Percentiles rank a stretch among this genome's conserved stretches.
Evolutionary conservation across 2,113 vertebrate genomes (phyloP).

Genomic region (Melanocharis versteri): DNA sequence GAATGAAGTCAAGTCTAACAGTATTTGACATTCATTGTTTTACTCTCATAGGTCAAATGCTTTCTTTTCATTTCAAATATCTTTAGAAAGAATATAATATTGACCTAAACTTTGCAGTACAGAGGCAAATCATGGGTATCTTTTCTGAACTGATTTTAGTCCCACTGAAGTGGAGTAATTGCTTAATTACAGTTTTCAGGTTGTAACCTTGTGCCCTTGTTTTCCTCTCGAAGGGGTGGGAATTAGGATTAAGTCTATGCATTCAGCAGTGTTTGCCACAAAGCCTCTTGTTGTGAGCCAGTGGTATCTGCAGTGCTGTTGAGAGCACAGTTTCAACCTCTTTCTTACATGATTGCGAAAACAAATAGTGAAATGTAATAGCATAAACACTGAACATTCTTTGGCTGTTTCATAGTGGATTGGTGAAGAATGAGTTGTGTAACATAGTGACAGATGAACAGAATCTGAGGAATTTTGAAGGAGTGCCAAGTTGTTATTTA

Average conservation of each 20-base stretch:
- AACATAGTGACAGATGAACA: background rate
- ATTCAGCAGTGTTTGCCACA: background rate
- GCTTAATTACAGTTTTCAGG: background rate
- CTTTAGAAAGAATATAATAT: background rate
- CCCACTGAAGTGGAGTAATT: background rate
- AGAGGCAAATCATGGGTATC: background rate
- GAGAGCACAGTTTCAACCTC: background rate
- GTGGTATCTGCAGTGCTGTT: background rate
- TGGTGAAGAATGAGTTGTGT: conserved; percentile 22
- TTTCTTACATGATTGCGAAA: background rate
- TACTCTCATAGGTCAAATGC: background rate
- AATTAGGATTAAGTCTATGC: background rate
- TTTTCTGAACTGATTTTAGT: background rate
- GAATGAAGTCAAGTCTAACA: background rate
- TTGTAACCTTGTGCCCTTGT: background rate
- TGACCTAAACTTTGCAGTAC: background rate
- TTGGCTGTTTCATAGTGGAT: background rate
- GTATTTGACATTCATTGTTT: background rate
- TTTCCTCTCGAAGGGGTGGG: background rate
- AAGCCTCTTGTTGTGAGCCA: background rate
- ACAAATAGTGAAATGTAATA: conserved; percentile 18
- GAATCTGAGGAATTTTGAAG: conserved; percentile 5
- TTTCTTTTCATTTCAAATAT: background rate
- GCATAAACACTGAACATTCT: conserved; percentile 20
- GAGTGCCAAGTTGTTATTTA: background rate